Base-by-base conservation (phyloP, 1,140 invertebrate genomes). In the Eriosoma lanigerum region DNA sequence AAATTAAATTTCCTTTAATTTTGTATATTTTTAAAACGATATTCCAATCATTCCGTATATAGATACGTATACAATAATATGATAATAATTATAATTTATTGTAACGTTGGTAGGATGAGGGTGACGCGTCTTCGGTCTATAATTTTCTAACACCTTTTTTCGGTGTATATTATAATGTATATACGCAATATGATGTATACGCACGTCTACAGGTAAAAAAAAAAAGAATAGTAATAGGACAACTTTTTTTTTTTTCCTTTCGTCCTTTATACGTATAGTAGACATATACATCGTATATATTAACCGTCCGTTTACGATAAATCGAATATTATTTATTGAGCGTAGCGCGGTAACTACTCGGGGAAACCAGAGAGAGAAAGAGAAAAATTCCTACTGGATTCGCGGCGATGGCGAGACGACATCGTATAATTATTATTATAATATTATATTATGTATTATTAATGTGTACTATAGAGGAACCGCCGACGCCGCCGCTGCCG, bases 121-220 rank as follows among this genome's bases (percentile, higher is more conserved):
- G n/a, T n/a, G n/a, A n/a, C n/a, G n/a, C 21, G 38, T 21, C 64
- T 46, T 10, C 38, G 38, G 64, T 32, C 38, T 48, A 68, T 68
- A 48, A 68, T 68, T 68, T 68, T 68, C 66, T 17, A 68, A 46
- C 64, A 68, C 38, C 64, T 68, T 68, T 68, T 68, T n/a, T n/a
- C n/a, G n/a, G n/a, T n/a, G n/a, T n/a, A n/a, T n/a, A n/a, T n/a
- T n/a, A n/a, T n/a, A n/a, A n/a, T n/a, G n/a, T n/a, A n/a, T n/a
- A n/a, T n/a, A n/a, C n/a, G n/a, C n/a, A n/a, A n/a, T n/a, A n/a
- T n/a, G n/a, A n/a, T n/a, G n/a, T n/a, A n/a, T n/a, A n/a, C n/a
- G n/a, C n/a, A n/a, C n/a, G n/a, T n/a, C n/a, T n/a, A n/a, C n/a
- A n/a, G n/a, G n/a, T n/a, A n/a, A n/a, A n/a, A n/a, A n/a, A n/a